These are phyloP conservation scores for Piprites chloris DNA, from an alignment of 2,113 vertebrate genomes.

Conservation along the genomic window DNA sequence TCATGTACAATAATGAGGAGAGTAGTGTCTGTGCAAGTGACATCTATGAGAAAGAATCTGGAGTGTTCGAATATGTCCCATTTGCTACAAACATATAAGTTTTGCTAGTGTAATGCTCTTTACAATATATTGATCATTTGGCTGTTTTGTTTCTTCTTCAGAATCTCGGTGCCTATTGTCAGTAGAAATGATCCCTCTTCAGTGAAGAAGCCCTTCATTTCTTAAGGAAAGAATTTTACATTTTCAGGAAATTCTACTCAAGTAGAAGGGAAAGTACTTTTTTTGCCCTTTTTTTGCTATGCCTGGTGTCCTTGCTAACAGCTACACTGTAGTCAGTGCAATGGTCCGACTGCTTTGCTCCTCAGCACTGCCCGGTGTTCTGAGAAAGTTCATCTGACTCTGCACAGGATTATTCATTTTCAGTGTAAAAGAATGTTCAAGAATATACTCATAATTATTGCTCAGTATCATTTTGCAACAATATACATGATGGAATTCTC, in stretches of 20 bases:
- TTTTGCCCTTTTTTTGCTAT: not conserved
- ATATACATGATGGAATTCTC: slow-evolving; percentile 14
- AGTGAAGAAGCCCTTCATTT: not conserved
- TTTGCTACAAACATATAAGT: not conserved
- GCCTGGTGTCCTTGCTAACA: not conserved
- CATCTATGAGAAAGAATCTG: not conserved
- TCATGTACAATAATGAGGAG: not conserved
- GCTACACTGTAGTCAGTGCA: not conserved
- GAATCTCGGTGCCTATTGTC: not conserved
- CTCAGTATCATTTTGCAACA: slow-evolving; percentile 20
- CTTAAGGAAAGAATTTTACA: not conserved
- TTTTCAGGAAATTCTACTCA: not conserved
- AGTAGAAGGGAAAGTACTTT: not conserved
- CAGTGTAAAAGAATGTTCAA: slow-evolving; percentile 3
- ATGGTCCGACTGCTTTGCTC: not conserved
- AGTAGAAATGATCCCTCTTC: not conserved
- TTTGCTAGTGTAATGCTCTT: not conserved
- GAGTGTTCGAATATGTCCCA: accelerated
- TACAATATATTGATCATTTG: not conserved
- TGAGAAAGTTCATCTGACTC: not conserved
- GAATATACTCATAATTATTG: not conserved
- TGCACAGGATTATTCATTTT: not conserved
- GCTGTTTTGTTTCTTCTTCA: not conserved
- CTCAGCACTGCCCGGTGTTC: not conserved
- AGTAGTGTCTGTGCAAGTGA: not conserved